phyloP scores from a whole-genome alignment of 2,888 invertebrate genomes.

The Dynastes tityus region DNA sequence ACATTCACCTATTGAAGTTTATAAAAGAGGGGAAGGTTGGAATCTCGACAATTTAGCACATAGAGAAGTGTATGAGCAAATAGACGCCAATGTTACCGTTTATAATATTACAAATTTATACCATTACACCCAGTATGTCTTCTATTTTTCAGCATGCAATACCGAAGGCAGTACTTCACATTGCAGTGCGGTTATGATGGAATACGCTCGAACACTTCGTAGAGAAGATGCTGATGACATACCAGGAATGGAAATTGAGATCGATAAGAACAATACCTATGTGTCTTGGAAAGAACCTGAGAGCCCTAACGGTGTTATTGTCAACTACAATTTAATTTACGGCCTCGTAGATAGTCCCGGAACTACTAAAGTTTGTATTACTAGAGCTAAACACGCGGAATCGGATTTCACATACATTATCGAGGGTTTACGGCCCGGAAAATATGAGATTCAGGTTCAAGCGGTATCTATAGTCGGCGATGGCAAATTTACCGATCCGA shows the following conservation, averaged over 20 bases:
- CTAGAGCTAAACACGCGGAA: conserved; percentile 63
- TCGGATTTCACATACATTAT: conserved; percentile 47
- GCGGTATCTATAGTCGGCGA: conserved; percentile 76
- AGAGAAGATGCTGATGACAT: conserved; percentile 69
- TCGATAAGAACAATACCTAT: conserved; percentile 56
- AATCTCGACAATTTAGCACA: not conserved
- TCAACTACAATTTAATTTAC: conserved; percentile 77
- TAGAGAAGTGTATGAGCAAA: not conserved
- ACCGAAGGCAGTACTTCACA: conserved; percentile 71
- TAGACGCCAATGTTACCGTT: conserved; percentile 56
- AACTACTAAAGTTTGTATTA: conserved; percentile 71
- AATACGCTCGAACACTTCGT: conserved; percentile 71
- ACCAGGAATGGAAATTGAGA: conserved; percentile 56
- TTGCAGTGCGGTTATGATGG: conserved; percentile 71
- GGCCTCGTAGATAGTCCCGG: conserved; percentile 61
- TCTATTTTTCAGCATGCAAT: conserved; percentile 77
- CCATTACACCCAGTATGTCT: conserved; percentile 75
- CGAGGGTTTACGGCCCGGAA: conserved; percentile 71
- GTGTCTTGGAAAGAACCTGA: conserved; percentile 76
- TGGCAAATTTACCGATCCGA: conserved; percentile 64
- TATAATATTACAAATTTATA: conserved; percentile 67
- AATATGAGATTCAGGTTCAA: conserved; percentile 74
- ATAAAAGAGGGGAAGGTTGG: not conserved
- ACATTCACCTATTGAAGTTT: not conserved
- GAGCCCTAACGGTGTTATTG: conserved; percentile 78